Percentiles rank a stretch among this genome's conserved stretches.
Conservation (phyloP, 1,140 invertebrate species). For the Zaprionus tsacasi region DNA sequence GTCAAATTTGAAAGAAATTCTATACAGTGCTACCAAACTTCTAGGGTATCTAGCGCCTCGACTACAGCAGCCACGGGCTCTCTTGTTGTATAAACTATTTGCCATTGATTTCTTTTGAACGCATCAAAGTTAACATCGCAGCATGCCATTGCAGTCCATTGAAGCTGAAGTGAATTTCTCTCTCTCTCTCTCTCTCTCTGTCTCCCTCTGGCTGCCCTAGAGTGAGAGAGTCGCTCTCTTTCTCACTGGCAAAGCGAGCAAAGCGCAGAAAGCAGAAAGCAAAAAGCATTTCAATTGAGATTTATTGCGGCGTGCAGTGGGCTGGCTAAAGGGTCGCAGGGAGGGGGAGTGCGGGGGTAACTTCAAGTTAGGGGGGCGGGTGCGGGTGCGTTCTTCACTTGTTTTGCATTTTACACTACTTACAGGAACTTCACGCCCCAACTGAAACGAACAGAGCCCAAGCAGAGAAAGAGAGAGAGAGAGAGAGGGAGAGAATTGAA, state of each 20-base stretch:
- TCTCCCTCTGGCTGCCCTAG: not conserved
- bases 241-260: slow-evolving; percentile 40
- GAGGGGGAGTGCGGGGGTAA: slow-evolving; percentile 12
- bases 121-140: slow-evolving; percentile 57
- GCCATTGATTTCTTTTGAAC: slow-evolving; percentile 77
- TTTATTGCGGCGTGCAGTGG: slow-evolving; percentile 78
- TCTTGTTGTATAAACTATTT: slow-evolving; percentile 53
- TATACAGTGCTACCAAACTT: not conserved
- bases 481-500: slow-evolving; percentile 14
- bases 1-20: not conserved
- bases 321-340: not conserved
- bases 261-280: slow-evolving; percentile 54
- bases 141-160: slow-evolving; percentile 62
- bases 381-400: slow-evolving; percentile 44
- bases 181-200: not conserved
- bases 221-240: slow-evolving; percentile 7
- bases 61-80: not conserved
- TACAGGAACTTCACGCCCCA: slow-evolving; percentile 40
- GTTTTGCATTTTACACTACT: slow-evolving; percentile 72
- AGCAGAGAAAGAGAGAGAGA: not conserved
- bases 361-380: slow-evolving; percentile 15
- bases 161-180: slow-evolving; percentile 70
- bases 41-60: not conserved
- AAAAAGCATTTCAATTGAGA: slow-evolving; percentile 82
- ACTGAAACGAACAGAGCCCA: slow-evolving; percentile 35